phyloP scores from a whole-genome alignment of 2,797 vertebrate species.

The Halcyon badia region DNA sequence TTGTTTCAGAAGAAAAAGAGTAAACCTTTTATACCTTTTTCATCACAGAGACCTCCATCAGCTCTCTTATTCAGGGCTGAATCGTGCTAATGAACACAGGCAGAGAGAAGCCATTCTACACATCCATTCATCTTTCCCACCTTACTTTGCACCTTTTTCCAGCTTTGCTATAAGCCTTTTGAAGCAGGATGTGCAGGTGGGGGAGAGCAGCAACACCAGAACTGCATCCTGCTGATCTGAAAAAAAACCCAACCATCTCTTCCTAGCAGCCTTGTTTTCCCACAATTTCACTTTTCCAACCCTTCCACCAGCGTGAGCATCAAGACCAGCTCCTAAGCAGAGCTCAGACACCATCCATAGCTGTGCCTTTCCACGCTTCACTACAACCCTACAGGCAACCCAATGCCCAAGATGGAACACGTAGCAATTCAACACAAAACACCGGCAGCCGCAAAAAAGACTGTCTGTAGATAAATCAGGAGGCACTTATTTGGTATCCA shows the following conservation, averaged over 20 bases:
- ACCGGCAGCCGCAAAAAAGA: background rate
- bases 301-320: background rate
- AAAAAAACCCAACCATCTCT: background rate
- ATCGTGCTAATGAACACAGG: background rate
- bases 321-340: background rate
- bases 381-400: background rate
- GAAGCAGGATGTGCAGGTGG: rapidly evolving
- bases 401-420: background rate
- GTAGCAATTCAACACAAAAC: background rate
- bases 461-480: background rate
- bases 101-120: background rate
- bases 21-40: background rate
- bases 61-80: background rate
- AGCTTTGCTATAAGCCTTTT: background rate
- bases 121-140: background rate
- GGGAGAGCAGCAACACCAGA: background rate
- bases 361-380: background rate
- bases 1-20: background rate
- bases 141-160: background rate
- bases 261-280: background rate
- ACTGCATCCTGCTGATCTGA: background rate
- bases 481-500: background rate
- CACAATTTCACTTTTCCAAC: background rate
- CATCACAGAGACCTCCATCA: background rate
- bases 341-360: background rate